Evolutionary conservation across 2,797 vertebrate genomes (phyloP).

Genomic region (Huso huso): DNA sequence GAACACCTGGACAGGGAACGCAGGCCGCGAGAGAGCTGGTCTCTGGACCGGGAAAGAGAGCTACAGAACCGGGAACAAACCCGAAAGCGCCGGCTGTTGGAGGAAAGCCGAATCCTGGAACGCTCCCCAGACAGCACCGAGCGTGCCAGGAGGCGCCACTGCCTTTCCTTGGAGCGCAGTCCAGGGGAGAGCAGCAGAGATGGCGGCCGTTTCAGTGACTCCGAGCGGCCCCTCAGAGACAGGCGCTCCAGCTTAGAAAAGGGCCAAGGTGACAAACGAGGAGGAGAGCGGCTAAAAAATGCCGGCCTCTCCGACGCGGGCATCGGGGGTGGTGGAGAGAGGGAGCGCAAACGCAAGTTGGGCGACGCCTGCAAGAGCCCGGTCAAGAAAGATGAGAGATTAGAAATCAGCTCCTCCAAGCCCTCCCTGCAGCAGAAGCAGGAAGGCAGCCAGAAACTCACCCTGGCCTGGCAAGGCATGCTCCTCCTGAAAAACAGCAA

Average conservation of each 20-base stretch:
- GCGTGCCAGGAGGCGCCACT: conserved; percentile 78
- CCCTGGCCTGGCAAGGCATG: conserved; percentile 93
- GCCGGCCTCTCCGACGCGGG: conserved; percentile 22
- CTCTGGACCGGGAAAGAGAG: conserved; percentile 79
- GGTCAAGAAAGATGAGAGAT: conserved; percentile 64
- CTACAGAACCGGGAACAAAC: conserved; percentile 76
- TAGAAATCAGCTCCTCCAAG: conserved; percentile 50
- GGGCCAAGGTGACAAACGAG: conserved; percentile 65
- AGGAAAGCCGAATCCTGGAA: conserved; percentile 83
- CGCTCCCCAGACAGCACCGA: conserved; percentile 86
- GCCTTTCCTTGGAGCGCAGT: conserved; percentile 68
- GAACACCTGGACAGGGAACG: conserved; percentile 82
- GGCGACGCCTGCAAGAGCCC: conserved; percentile 71
- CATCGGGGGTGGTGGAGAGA: conserved; percentile 21
- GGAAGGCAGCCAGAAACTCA: conserved; percentile 68
- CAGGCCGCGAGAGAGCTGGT: conserved; percentile 81
- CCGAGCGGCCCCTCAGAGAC: conserved; percentile 73
- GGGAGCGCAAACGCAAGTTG: conserved; percentile 60
- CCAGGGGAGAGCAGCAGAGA: conserved; percentile 82
- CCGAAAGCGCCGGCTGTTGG: conserved; percentile 76
- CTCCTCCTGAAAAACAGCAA: conserved; percentile 96
- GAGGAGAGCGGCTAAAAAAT: conserved; percentile 46
- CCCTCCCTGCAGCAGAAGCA: conserved; percentile 46
- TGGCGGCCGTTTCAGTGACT: conserved; percentile 79
- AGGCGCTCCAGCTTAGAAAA: conserved; percentile 74